These are phyloP conservation scores for Rhopilema esculentum DNA, from an alignment of 30 jellyfish, hydroid and myxozoan species.

Conservation along the genomic window DNA sequence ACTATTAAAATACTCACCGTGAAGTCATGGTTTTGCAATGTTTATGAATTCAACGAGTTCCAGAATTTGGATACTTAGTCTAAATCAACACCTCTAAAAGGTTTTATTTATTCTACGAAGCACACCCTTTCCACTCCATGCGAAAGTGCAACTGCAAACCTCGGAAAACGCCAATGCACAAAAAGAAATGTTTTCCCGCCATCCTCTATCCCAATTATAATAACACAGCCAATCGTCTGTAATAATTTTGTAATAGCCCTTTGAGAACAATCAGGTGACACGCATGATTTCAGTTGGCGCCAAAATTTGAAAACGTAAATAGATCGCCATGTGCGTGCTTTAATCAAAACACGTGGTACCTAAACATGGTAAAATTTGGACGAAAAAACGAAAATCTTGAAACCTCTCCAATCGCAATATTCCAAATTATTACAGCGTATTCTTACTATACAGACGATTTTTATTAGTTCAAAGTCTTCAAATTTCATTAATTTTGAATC, in stretches of 20 bases:
- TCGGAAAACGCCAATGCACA: conserved; percentile 4
- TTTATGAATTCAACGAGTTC: background rate
- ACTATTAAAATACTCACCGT: conserved; percentile 8
- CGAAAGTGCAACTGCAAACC: background rate
- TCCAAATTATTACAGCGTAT: background rate
- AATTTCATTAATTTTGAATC: no score
- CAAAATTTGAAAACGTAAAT: conserved; percentile 62
- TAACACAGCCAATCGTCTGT: background rate
- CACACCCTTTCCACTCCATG: background rate
- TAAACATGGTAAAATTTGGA: background rate
- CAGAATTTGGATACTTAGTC: background rate
- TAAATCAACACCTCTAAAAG: background rate
- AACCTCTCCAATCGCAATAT: background rate
- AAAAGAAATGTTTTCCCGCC: conserved; percentile 61
- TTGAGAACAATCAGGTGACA: conserved; percentile 33
- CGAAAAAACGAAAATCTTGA: background rate
- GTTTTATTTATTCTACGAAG: background rate
- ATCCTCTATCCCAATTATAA: conserved; percentile 2
- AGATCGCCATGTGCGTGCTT: conserved; percentile 47
- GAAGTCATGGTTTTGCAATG: background rate
- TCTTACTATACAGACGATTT: no score
- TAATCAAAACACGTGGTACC: conserved; percentile 44
- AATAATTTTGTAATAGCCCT: background rate
- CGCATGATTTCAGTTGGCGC: conserved; percentile 60
- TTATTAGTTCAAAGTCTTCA: no score